These are phyloP conservation scores for Charanyca ferruginea DNA, from an alignment of 2,888 invertebrate species.

Conservation along the genomic window DNA sequence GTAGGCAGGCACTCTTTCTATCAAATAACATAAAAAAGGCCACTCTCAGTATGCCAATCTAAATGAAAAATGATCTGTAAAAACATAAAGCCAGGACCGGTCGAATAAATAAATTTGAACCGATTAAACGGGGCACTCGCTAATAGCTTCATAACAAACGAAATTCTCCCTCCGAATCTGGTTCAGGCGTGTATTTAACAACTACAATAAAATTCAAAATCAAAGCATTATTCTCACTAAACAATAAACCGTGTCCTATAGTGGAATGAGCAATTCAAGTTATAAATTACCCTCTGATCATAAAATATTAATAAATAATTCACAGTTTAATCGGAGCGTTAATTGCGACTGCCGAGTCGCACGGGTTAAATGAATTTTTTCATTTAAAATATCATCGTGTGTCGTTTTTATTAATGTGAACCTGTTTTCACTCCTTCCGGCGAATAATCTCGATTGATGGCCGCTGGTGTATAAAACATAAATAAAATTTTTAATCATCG, in stretches of 20 bases:
- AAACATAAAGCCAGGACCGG: slow-evolving; percentile 24
- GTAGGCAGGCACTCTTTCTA: slow-evolving; percentile 10
- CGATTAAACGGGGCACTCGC: slow-evolving; percentile 39
- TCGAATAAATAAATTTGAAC: slow-evolving; percentile 44
- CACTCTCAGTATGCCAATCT: slow-evolving; percentile 3
- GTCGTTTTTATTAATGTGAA: slow-evolving; percentile 76
- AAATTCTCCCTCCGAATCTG: slow-evolving; percentile 32
- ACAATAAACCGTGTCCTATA: slow-evolving; percentile 52
- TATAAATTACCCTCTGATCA: slow-evolving; percentile 65
- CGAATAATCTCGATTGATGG: slow-evolving; percentile 75
- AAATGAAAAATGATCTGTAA: slow-evolving; percentile 19
- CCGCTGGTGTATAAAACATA: slow-evolving; percentile 71
- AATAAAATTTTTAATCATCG: slow-evolving; percentile 74
- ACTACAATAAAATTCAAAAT: slow-evolving; percentile 47
- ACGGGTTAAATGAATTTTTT: slow-evolving; percentile 68
- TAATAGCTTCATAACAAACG: slow-evolving; percentile 44
- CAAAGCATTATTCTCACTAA: slow-evolving; percentile 45
- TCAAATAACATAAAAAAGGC: slow-evolving; percentile 3
- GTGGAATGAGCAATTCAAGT: slow-evolving; percentile 56
- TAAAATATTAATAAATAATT: slow-evolving; percentile 78
- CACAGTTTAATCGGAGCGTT: slow-evolving; percentile 78
- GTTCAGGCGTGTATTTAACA: slow-evolving; percentile 38
- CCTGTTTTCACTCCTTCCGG: slow-evolving; percentile 72
- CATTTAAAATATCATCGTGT: slow-evolving; percentile 75
- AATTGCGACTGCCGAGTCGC: slow-evolving; percentile 68